Conservation (phyloP, 1,140 invertebrate genomes). For the Bombus ignitus region DNA sequence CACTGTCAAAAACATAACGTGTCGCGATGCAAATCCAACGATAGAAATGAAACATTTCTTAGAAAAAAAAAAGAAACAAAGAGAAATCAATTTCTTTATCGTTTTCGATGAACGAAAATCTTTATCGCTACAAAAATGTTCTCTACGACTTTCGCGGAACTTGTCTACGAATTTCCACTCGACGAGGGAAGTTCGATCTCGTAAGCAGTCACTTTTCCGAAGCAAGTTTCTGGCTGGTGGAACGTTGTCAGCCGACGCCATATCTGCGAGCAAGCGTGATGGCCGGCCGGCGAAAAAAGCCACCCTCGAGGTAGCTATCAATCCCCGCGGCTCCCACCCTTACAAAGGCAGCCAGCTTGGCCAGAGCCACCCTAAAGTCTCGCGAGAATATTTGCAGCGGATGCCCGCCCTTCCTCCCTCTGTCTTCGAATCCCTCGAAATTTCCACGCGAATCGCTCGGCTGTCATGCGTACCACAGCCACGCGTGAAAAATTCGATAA, state of each 20-base stretch:
- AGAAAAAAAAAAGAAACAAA: too few relatives aligned
- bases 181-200: background rate
- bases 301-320: conserved; percentile 78
- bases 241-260: conserved; percentile 74
- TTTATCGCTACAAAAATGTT: background rate
- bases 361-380: conserved; percentile 74
- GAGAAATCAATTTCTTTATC: background rate
- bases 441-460: conserved; percentile 68
- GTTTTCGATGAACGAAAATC: background rate
- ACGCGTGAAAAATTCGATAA: conserved; percentile 19
- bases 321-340: conserved; percentile 73
- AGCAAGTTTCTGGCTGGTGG: background rate
- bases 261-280: conserved; percentile 79
- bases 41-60: background rate
- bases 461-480: conserved; percentile 41
- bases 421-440: conserved; percentile 65
- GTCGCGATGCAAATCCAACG: too few relatives aligned
- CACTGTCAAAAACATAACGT: too few relatives aligned
- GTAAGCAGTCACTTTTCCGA: conserved; percentile 7
- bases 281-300: conserved; percentile 79
- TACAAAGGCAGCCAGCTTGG: conserved; percentile 72
- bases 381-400: conserved; percentile 78
- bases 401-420: conserved; percentile 41
- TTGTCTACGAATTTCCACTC: background rate
- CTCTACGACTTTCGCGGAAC: too few relatives aligned